These are phyloP conservation scores for Ferdinandea cuprea DNA, from an alignment of 2,888 invertebrate genomes.

Conservation along the genomic window DNA sequence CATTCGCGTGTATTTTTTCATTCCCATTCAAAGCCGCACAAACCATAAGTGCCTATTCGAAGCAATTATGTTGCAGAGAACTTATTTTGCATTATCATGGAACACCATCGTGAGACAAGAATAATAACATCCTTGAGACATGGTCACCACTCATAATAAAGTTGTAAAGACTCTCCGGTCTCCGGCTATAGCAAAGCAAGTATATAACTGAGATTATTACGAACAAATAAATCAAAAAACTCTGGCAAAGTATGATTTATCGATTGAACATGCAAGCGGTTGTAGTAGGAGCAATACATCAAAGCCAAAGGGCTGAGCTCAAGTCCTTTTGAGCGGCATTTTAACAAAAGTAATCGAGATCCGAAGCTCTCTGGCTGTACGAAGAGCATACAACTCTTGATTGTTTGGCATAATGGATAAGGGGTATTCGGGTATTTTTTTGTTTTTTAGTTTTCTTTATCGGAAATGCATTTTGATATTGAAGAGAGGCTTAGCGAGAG, in stretches of 20 bases:
- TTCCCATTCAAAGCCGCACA: too few species aligned
- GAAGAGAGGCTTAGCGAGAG: constrained; percentile 23
- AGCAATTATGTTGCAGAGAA: neutral
- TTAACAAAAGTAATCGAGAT: constrained; percentile 56
- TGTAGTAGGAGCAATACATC: constrained; percentile 62
- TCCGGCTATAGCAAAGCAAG: constrained; percentile 3
- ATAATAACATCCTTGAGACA: constrained; percentile 25
- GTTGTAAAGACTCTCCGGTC: constrained; percentile 41
- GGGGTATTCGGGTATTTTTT: neutral
- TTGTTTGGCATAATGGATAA: constrained; percentile 10
- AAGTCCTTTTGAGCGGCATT: constrained; percentile 58
- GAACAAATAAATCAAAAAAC: constrained; percentile 63
- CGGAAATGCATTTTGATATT: constrained; percentile 48
- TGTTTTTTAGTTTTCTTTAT: constrained; percentile 15
- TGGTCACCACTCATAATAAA: constrained; percentile 54
- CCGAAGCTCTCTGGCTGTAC: constrained; percentile 29
- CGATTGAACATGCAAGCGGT: constrained; percentile 63
- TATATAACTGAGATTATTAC: constrained; percentile 39
- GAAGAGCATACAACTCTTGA: constrained; percentile 28
- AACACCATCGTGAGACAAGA: constrained; percentile 10
- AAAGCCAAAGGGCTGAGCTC: constrained; percentile 59
- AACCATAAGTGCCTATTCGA: neutral
- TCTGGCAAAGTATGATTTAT: constrained; percentile 70
- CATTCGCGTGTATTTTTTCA: too few species aligned
- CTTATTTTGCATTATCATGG: constrained; percentile 1